phyloP scores from a whole-genome alignment of 2,888 invertebrate genomes.

The Phymatocera aterrima region DNA sequence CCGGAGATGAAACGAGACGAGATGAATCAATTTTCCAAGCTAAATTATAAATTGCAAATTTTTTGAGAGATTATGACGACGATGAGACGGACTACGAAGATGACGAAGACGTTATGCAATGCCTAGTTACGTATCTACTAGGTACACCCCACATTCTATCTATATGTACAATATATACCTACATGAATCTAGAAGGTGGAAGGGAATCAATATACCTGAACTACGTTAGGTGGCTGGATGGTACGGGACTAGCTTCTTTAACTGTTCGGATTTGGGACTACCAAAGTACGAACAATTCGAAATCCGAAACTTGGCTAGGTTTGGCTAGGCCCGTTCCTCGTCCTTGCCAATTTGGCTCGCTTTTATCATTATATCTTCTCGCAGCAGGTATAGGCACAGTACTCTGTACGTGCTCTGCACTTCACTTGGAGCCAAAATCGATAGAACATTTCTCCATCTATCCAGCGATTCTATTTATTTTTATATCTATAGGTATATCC shows the following conservation, averaged over 20 bases:
- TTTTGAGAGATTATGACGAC: background rate
- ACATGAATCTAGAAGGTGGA: background rate
- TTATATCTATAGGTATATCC: no score
- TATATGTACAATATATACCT: background rate
- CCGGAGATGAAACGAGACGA: background rate
- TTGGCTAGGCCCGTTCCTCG: no score
- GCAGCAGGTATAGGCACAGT: background rate
- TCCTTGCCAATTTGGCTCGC: background rate
- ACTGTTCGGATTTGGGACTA: background rate
- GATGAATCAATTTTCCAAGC: background rate
- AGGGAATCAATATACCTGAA: conserved; percentile 37
- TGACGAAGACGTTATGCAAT: background rate
- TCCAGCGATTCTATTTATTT: no score
- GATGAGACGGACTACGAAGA: background rate
- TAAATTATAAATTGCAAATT: background rate
- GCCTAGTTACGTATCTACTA: background rate
- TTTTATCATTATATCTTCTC: conserved; percentile 7
- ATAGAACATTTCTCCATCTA: background rate
- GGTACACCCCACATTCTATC: background rate
- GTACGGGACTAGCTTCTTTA: conserved; percentile 26
- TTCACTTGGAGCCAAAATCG: conserved; percentile 28
- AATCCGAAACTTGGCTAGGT: conserved; percentile 2
- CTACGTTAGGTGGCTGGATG: background rate
- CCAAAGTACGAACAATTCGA: background rate
- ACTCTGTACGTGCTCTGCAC: background rate